Base-by-base conservation (phyloP, 2,797 vertebrate genomes). In the Kryptopterus vitreolus region DNA sequence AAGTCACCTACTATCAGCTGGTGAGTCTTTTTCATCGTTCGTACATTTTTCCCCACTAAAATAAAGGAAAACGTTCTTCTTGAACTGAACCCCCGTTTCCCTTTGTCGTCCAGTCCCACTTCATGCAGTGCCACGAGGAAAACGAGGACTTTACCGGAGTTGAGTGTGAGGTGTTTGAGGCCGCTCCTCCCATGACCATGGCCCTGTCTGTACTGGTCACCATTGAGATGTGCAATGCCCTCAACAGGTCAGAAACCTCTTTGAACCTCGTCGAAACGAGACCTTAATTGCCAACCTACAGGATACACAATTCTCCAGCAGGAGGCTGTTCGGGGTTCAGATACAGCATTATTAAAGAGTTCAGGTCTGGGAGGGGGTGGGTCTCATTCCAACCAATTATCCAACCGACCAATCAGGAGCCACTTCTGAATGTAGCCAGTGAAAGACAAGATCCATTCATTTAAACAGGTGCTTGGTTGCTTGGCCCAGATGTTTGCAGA, bases 161-260 rank as follows among this genome's bases (percentile, higher is more conserved):
- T 1, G 92, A 96, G 0, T 98, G 96, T 38, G 92, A 95, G 7
- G 84, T 98, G 87, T 98, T 98, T 85, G 96, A 97, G 90, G 92
- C 95, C 1, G 53, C 92, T 0, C 86, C 95, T 61, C 96, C 96
- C 82, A 98, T 98, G 96, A 98, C 96, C 89, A 98, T 98, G 96
- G 96, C 96, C 38, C 89, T 98, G 91, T 98, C 96, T 4, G 96
- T 98, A 82, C 89, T 98, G 88, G 96, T 98, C 90, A 98, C 96
- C 90, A 98, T 98, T 22, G 96, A 98, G 93, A 98, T 98, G 96
- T 94, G 92, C 93, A 98, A 98, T 0, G 96, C 96, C 50, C 96
- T 98, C 75, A 98, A 98, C 94, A 98, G 96, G 96, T 92, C 74
- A 84, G 85, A 66, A n/a, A 68, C 22, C 26, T 29, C 50, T 18